Base-by-base conservation (phyloP, 2,797 vertebrate species). In the Lepilemur ruficaudatus region DNA sequence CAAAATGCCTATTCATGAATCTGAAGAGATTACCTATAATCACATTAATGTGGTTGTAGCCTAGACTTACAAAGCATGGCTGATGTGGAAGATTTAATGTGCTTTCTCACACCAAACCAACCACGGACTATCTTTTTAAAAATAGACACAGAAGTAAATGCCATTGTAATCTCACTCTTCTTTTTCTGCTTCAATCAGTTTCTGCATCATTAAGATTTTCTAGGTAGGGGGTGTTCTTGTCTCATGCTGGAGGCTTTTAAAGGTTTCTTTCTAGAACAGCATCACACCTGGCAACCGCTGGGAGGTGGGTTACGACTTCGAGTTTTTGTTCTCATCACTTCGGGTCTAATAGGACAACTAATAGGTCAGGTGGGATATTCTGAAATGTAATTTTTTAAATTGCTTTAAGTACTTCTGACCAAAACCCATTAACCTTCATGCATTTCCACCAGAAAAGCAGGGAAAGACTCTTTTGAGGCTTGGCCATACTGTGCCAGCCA, bases 351-450 rank as follows among this genome's bases (percentile, higher is more conserved):
- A 92, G 95, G 89, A 94, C 96, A 96, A 96, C 57, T 70, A 88
- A 96, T 63, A 96, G 94, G 83, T 97, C 91, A 92, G 73, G 59
- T 41, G 76, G 82, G 89, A 89, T 59, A 63, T 87, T 94, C 61
- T 85, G 46, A 94, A 88, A 92, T 92, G 70, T 95, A 96, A 92
- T 97, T 94, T 97, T 86, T 43, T 15, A 59, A 92, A 93, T 96
- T 95, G 73, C 91, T 94, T 96, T 94, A 97, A 96, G 63, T 97
- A 96, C 69, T 96, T 92, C 84, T 97, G 92, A 96, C 91, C 96
- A 91, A 97, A 96, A 90, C 78, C 94, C 88, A 97, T 95, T 97
- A 96, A 96, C 95, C 88, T 94, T 83, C 84, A 75, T 20, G 63
- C 3, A 59, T 75, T 38, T 92, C 35, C 14, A 95, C 59, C 57